A percentile compares a stretch with the other conserved stretches of the same genome.
Evolutionary conservation across 53 echinoderm and acorn worm species (phyloP).

Genomic region (Astropecten irregularis): DNA sequence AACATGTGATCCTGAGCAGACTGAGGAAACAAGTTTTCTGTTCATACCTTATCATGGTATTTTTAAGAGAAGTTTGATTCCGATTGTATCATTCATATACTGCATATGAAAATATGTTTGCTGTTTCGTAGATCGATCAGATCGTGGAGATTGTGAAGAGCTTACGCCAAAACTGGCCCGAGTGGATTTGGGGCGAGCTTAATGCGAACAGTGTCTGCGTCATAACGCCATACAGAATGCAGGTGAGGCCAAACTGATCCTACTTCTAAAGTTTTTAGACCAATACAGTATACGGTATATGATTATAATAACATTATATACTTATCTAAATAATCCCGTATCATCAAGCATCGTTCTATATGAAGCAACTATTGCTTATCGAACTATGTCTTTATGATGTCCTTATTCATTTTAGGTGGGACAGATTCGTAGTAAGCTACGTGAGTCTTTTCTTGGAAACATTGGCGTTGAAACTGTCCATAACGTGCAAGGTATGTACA

Average conservation of each 20-base stretch:
- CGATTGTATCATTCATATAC: neutral
- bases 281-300: too few relatives aligned
- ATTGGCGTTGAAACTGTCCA: slow-evolving; percentile 75
- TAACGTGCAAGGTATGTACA: slow-evolving; percentile 94
- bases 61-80: too few relatives aligned
- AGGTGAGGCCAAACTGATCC: too few relatives aligned
- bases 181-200: slow-evolving; percentile 56
- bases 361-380: too few relatives aligned
- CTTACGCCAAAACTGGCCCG: slow-evolving; percentile 74
- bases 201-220: slow-evolving; percentile 69
- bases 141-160: slow-evolving; percentile 61
- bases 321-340: too few relatives aligned
- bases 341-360: too few relatives aligned
- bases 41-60: too few relatives aligned
- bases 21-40: too few relatives aligned
- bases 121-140: neutral
- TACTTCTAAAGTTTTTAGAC: too few relatives aligned
- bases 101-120: neutral
- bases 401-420: slow-evolving; percentile 59
- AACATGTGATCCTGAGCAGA: too few relatives aligned
- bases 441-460: slow-evolving; percentile 11
- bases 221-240: slow-evolving; percentile 81
- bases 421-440: slow-evolving; percentile 68
- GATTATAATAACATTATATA: too few relatives aligned
- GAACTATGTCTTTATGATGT: too few relatives aligned